These are phyloP conservation scores for Heliocidaris erythrogramma DNA, from an alignment of 35 echinoderm and acorn worm genomes.

Conservation along the genomic window DNA sequence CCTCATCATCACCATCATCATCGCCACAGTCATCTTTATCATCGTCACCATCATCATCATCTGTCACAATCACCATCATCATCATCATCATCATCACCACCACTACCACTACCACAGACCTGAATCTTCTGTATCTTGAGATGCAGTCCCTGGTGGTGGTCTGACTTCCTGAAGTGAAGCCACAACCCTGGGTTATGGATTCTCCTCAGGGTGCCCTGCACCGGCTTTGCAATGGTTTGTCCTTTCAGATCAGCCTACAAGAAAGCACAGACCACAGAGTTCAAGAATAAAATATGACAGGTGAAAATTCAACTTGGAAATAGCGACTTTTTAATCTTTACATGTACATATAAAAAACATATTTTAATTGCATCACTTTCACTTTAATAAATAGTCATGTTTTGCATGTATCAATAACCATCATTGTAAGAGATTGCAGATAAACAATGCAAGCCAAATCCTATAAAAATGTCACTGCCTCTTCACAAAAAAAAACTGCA, in stretches of 20 bases:
- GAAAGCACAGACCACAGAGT: background rate
- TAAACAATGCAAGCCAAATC: too few relatives aligned
- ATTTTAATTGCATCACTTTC: too few relatives aligned
- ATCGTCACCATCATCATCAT: background rate
- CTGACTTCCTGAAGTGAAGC: slow-evolving; percentile 86
- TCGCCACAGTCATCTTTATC: background rate
- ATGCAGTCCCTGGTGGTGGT: slow-evolving; percentile 87
- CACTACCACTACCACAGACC: slow-evolving; percentile 47
- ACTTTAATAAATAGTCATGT: too few relatives aligned
- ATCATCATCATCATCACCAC: background rate
- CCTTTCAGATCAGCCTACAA: slow-evolving; percentile 77
- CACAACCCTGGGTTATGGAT: slow-evolving; percentile 80
- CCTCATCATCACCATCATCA: background rate
- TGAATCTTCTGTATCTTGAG: slow-evolving; percentile 96
- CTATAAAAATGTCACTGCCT: too few relatives aligned
- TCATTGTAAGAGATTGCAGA: too few relatives aligned
- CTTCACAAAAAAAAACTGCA: too few relatives aligned
- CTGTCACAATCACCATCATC: background rate
- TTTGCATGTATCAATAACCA: too few relatives aligned
- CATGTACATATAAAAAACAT: too few relatives aligned
- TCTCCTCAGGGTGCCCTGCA: slow-evolving; percentile 74
- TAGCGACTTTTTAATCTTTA: too few relatives aligned
- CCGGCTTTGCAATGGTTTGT: slow-evolving; percentile 81
- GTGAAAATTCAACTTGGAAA: slow-evolving; percentile 36
- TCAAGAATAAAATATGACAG: too few relatives aligned